Evolutionary conservation across 30 jellyfish, hydroid and myxozoan genomes (phyloP).

Genomic region (Clytia hemisphaerica): DNA sequence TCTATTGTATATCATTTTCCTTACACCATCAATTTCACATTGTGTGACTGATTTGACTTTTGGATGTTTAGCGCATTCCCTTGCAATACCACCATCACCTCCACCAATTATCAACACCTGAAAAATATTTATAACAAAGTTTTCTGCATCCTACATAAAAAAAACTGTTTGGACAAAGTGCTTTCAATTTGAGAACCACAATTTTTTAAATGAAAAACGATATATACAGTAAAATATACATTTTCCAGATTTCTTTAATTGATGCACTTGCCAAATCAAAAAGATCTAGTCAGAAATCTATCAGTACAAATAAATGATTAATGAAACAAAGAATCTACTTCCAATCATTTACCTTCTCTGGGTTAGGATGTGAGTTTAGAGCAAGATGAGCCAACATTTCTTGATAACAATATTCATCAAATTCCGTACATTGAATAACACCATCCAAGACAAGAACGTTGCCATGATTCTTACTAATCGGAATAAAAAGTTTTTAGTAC

Average conservation of each 20-base stretch:
- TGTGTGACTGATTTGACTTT: slow-evolving; percentile 72
- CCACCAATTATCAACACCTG: slow-evolving; percentile 92
- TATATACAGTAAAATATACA: too few species aligned
- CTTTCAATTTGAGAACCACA: too few species aligned
- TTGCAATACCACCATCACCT: slow-evolving; percentile 98
- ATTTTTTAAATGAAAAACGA: too few species aligned
- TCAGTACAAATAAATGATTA: too few species aligned
- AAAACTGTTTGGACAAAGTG: too few species aligned
- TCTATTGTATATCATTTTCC: too few species aligned
- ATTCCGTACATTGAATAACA: slow-evolving; percentile 69
- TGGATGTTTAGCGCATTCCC: slow-evolving; percentile 86
- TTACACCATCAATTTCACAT: slow-evolving; percentile 90
- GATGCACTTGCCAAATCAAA: too few species aligned
- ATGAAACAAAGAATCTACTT: too few species aligned
- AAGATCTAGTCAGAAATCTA: too few species aligned
- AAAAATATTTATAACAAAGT: too few species aligned
- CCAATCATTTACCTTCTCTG: slow-evolving; percentile 60
- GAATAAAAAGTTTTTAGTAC: background rate
- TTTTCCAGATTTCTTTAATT: too few species aligned
- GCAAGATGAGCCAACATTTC: slow-evolving; percentile 87
- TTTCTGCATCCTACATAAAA: too few species aligned
- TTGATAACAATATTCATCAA: slow-evolving; percentile 90
- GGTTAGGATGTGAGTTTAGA: slow-evolving; percentile 72
- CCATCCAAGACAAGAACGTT: slow-evolving; percentile 87
- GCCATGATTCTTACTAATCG: slow-evolving; percentile 73